Evolutionary conservation across 2,113 vertebrate species (phyloP).

Genomic region (Phrynocephalus versicolor): DNA sequence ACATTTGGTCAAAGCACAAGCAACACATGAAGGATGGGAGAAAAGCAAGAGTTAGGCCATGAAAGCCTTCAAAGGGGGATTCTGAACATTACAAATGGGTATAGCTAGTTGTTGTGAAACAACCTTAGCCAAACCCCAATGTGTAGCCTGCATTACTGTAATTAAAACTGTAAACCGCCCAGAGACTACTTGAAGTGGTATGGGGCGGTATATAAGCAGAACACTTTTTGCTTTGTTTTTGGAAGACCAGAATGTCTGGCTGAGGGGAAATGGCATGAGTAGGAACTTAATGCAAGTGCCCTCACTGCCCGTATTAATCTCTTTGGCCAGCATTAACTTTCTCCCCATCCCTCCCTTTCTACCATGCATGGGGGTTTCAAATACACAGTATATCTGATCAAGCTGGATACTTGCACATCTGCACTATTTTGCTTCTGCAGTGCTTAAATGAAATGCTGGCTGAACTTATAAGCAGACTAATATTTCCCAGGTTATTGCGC

Average conservation of each 20-base stretch:
- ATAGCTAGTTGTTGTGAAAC: background rate
- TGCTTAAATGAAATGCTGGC: constrained; percentile 52
- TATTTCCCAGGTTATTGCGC: constrained; percentile 63
- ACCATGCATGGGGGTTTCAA: background rate
- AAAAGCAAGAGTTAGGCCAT: background rate
- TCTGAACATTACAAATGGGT: background rate
- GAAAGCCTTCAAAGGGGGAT: background rate
- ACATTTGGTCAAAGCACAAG: background rate
- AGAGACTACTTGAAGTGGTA: no score
- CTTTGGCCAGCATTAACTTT: background rate
- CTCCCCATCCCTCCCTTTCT: background rate
- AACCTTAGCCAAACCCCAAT: background rate
- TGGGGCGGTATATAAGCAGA: no score
- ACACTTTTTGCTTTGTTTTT: no score
- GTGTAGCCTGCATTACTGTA: no score
- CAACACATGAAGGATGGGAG: background rate
- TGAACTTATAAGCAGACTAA: constrained; percentile 68
- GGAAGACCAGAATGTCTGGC: background rate
- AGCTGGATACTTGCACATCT: background rate
- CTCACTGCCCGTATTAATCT: constrained; percentile 4
- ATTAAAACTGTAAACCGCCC: no score
- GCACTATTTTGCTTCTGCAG: constrained; percentile 35
- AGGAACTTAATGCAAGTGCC: constrained; percentile 31
- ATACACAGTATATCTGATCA: background rate
- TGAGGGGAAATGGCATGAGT: background rate